Base-by-base conservation (phyloP, 2,888 invertebrate species). In the Anoncus sp. region DNA sequence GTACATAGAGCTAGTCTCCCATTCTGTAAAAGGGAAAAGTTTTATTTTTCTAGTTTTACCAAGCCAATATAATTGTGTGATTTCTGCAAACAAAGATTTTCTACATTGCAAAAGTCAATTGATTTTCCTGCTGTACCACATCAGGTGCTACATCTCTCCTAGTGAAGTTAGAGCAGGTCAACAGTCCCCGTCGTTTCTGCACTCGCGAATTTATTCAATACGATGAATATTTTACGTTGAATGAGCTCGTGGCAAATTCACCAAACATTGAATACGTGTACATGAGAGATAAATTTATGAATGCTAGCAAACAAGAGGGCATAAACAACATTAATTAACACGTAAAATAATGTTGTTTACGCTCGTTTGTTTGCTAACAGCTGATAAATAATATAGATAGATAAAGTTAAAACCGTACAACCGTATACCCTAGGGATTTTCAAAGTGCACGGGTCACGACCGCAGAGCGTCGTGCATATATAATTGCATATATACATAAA, bases 161-260 rank as follows among this genome's bases (percentile, higher is more conserved):
- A 20, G 47, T 27, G 18, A 59, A 22, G 14, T 20, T n/a, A n/a
- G 16, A 18, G 18, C 5, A 43, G 53, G 22, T 24, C 47, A 24
- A 53, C 14, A 59, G 24, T 51, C 49, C n/a, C n/a, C n/a, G n/a
- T 20, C 40, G 62, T 43, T n/a, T 55, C 12, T 47, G 57, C 27
- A n/a, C 60, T 55, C 66, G 51, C 75, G 24, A 71, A 78, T 55
- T 78, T 75, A 75, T 78, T 75, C 71, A 75, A 66, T 70, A 55
- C 71, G 74, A 51, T 78, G 74, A 78, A 78, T 78, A 78, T 78
- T 78, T 78, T 49, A 78, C 43, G 18, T 14, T 24, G 60, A 75
- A 71, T 78, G 62, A 51, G 66, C 60, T 47, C 66, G 62, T 45
- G 49, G 78, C n/a, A 66, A 75, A 62, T 78, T 71, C 66, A 20